Conservation (phyloP, 2,888 invertebrate genomes). For the Aproaerema taeniolella region DNA sequence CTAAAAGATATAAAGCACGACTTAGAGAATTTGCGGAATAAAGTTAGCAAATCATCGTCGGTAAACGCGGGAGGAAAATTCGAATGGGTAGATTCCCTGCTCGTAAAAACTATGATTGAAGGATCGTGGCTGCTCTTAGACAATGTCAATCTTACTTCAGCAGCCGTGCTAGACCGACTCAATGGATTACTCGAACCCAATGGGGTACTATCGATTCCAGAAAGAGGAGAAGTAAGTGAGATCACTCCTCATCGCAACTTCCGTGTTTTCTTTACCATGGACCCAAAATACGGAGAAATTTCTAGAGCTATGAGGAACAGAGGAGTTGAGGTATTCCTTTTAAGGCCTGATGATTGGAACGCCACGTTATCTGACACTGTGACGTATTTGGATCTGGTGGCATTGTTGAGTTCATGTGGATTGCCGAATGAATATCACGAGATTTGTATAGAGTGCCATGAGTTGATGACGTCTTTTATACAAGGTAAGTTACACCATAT, state of each 20-base stretch:
- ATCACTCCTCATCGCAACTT: slow-evolving; percentile 94
- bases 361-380: slow-evolving; percentile 47
- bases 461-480: slow-evolving; percentile 57
- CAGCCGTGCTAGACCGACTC: slow-evolving; percentile 96
- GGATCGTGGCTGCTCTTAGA: slow-evolving; percentile 92
- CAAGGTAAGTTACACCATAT: slow-evolving; percentile 56
- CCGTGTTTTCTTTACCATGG: slow-evolving; percentile 95
- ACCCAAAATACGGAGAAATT: slow-evolving; percentile 96
- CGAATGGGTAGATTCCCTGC: slow-evolving; percentile 93
- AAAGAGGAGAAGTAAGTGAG: slow-evolving; percentile 90
- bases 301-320: slow-evolving; percentile 99
- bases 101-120: slow-evolving; percentile 89
- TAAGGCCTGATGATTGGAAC: slow-evolving; percentile 49
- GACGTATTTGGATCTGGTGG: slow-evolving; percentile 59
- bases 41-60: slow-evolving; percentile 74
- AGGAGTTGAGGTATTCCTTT: slow-evolving; percentile 89
- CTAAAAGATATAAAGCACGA: slow-evolving; percentile 41
- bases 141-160: slow-evolving; percentile 96
- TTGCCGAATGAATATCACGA: slow-evolving; percentile 52
- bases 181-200: slow-evolving; percentile 96
- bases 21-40: slow-evolving; percentile 51
- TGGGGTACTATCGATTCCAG: slow-evolving; percentile 92
- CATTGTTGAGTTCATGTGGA: slow-evolving; percentile 57
- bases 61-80: slow-evolving; percentile 92
- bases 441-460: slow-evolving; percentile 53